Evolutionary conservation across 2,113 vertebrate genomes (phyloP).

Genomic region (Hippocampus guttulatus): DNA sequence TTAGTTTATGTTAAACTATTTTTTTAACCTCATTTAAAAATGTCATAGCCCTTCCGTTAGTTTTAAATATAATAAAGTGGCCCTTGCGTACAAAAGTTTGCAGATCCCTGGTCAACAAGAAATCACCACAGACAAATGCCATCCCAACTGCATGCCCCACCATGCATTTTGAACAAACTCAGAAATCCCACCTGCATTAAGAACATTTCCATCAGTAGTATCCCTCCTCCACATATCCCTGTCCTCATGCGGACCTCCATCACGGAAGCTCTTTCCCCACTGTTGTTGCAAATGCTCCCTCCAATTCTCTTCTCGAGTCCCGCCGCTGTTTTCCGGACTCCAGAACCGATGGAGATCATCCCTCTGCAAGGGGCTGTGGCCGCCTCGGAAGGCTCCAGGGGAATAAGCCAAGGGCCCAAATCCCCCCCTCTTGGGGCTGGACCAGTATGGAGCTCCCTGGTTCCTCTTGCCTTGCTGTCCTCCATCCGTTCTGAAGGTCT

Average conservation of each 20-base stretch:
- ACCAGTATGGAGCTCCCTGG: conserved; percentile 58
- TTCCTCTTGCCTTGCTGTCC: conserved; percentile 68
- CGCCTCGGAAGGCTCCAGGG: conserved; percentile 69
- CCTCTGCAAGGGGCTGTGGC: conserved; percentile 72
- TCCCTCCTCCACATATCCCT: conserved; percentile 40
- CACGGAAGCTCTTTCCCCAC: conserved; percentile 67
- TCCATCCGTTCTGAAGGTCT: conserved; percentile 71
- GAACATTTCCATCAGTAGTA: conserved; percentile 45
- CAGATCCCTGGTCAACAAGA: not conserved
- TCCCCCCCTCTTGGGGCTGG: conserved; percentile 73
- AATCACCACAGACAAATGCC: not conserved
- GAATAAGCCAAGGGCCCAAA: conserved; percentile 64
- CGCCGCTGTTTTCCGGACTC: conserved; percentile 60
- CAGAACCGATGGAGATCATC: conserved; percentile 75
- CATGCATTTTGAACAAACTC: not conserved
- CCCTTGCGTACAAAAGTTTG: not conserved
- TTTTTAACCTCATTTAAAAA: too few species aligned
- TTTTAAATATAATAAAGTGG: not conserved
- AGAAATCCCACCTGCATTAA: conserved; percentile 56
- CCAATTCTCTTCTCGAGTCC: conserved; percentile 72
- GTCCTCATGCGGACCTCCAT: conserved; percentile 65
- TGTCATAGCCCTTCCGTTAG: not conserved
- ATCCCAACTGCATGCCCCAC: not conserved
- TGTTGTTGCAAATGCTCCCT: conserved; percentile 67
- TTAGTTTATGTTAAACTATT: too few species aligned